Evolutionary conservation across 1,140 invertebrate genomes (phyloP), one percentile per base, ranked within the genome.

Genomic region (Ridgeia piscesae): DNA sequence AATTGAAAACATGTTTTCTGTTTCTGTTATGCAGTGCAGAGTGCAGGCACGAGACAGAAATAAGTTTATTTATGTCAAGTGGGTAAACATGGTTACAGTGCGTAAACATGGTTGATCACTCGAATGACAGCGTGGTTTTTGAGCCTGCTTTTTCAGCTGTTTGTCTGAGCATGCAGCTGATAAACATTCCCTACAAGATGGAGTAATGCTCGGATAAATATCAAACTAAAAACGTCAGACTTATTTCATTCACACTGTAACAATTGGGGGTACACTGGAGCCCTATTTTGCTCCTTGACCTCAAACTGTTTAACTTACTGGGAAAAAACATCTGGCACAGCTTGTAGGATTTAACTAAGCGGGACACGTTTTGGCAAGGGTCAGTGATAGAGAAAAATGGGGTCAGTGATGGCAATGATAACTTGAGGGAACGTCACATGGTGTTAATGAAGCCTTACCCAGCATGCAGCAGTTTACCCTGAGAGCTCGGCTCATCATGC

Each of bases 41-140:
- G 11, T 21, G 2, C 6, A 77, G 58, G 27, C 58, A 8, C 27
- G 58, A 50, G 8, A 50, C 48, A 50, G 48, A 77, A 77, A 77
- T 77, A 77, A 77, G 58, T 77, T 77, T 77, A 77, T 77, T 77
- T 77, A 77, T 77, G 58, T 77, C 58, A 31, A 77, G 58, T 77
- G 58, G 58, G 58, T 77, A 77, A 77, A 77, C 58, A 77, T 21
- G 4, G 58, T 21, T 77, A 77, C 58, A 77, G 58, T 77, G 58
- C 58, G 58, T 77, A 77, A 77, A 77, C 58, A 77, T 77, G 58
- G 58, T 0, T 77, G 58, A 27, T 31, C 58, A 77, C 58, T 77
- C 27, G 58, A 77, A 77, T 21, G 58, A 77, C 58, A 77, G 27
- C 58, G 2, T 77, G 27, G 58, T 77, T 77, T 77, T 77, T 77